phyloP scores from a whole-genome alignment of 2,113 vertebrate species.

The Motacilla alba region DNA sequence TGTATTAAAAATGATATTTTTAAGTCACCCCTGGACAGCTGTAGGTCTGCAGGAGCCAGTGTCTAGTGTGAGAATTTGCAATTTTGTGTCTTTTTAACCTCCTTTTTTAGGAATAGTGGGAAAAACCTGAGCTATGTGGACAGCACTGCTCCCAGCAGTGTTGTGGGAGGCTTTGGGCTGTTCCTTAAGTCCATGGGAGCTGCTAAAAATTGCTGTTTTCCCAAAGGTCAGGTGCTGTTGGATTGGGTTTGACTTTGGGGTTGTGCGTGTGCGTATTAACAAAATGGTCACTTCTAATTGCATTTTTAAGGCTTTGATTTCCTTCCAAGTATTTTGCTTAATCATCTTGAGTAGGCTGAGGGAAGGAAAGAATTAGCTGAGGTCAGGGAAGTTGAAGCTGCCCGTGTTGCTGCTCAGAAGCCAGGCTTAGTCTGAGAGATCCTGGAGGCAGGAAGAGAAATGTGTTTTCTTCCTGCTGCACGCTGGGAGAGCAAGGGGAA shows the following conservation, averaged over 20 bases:
- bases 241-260: neutral
- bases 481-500: neutral
- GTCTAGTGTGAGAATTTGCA: neutral
- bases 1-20: neutral
- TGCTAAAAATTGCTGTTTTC: neutral
- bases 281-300: constrained; percentile 53
- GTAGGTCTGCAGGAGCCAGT: neutral
- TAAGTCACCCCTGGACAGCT: neutral
- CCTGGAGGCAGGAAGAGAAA: neutral
- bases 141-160: accelerated
- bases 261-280: neutral
- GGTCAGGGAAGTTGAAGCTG: constrained; percentile 56
- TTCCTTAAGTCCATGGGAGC: neutral
- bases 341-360: constrained; percentile 61
- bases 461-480: neutral
- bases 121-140: neutral
- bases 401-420: neutral
- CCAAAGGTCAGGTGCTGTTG: neutral
- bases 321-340: constrained; percentile 60
- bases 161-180: neutral
- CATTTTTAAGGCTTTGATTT: constrained; percentile 56
- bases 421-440: neutral
- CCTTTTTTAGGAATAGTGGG: neutral
- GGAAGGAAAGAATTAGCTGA: constrained; percentile 62
- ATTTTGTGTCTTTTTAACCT: neutral